Conservation (phyloP, 1,140 invertebrate genomes). For the Plutomurus gul region DNA sequence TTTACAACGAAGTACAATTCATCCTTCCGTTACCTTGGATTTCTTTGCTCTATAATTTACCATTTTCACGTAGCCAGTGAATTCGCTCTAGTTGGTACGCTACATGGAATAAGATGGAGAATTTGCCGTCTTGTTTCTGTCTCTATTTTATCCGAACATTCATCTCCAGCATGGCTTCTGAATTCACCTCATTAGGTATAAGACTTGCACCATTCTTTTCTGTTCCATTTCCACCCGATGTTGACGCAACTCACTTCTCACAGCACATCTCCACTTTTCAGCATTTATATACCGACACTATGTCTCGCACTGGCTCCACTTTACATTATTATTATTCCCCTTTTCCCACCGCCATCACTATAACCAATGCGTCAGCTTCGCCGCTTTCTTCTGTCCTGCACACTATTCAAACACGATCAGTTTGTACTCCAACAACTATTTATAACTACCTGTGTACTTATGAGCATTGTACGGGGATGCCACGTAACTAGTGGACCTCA, state of each 20-base stretch:
- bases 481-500: no score
- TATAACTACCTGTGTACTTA: no score
- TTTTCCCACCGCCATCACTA: no score
- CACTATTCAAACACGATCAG: no score
- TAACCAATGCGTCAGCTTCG: no score
- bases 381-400: no score
- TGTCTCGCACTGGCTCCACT: background rate
- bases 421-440: no score
- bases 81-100: background rate
- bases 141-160: constrained; percentile 19
- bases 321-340: no score
- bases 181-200: constrained; percentile 27
- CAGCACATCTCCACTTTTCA: background rate
- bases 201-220: constrained; percentile 7
- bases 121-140: constrained; percentile 2
- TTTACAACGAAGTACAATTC: background rate
- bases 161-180: background rate
- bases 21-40: background rate
- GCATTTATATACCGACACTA: constrained; percentile 4
- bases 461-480: no score
- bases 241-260: background rate
- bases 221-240: background rate
- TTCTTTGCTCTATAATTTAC: background rate
- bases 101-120: background rate
- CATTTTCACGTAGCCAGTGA: background rate